Percentiles rank a stretch among this genome's conserved stretches.
These are phyloP conservation scores for Schizaphis graminum DNA, from an alignment of 2,888 invertebrate genomes.

Conservation along the genomic window DNA sequence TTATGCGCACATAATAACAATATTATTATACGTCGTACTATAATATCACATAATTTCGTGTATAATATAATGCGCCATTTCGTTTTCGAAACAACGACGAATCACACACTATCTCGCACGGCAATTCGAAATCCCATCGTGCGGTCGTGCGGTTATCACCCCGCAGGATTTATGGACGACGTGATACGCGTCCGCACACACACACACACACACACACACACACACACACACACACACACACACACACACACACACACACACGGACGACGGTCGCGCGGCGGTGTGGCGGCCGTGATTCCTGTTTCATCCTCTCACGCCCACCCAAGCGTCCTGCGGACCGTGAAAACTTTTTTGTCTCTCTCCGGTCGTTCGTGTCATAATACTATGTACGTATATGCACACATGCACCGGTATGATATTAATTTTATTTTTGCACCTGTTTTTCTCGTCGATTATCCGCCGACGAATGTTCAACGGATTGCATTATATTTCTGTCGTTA, in stretches of 20 bases:
- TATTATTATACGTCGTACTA: too few species aligned
- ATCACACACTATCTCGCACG: slow-evolving; percentile 24
- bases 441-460: background rate
- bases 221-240: background rate
- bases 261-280: background rate
- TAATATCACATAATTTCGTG: background rate
- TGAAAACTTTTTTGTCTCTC: slow-evolving; percentile 55
- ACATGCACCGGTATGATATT: background rate
- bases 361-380: background rate
- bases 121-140: slow-evolving; percentile 34
- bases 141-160: slow-evolving; percentile 58
- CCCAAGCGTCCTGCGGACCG: slow-evolving; percentile 52
- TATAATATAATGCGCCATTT: background rate
- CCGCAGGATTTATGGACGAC: slow-evolving; percentile 63
- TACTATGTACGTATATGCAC: background rate
- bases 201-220: background rate
- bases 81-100: slow-evolving; percentile 28
- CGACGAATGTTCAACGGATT: background rate
- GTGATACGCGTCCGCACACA: slow-evolving; percentile 24
- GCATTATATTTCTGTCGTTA: background rate
- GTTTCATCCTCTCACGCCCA: slow-evolving; percentile 63
- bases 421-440: slow-evolving; percentile 48
- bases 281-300: slow-evolving; percentile 64
- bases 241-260: background rate
- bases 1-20: background rate